Base-by-base conservation (phyloP, 2,888 invertebrate genomes). In the Teinopalpus imperialis region DNA sequence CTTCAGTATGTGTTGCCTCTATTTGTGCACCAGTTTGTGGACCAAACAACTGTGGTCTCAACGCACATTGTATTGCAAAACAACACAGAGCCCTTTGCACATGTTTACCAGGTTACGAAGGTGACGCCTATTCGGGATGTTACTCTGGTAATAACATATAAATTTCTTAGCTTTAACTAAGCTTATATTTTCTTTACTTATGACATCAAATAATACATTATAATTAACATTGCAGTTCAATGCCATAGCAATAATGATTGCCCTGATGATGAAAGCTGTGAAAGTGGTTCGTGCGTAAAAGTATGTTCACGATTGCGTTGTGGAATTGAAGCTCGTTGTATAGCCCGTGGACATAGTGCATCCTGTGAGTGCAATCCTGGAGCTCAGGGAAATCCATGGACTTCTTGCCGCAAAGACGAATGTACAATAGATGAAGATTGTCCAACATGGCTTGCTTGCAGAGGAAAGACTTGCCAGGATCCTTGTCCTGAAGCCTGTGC, bases 401-500 rank as follows among this genome's bases (percentile, higher is more conserved):
- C 92, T n/a, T 89, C 89, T 35, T 97, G 97, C 69, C 91, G 92
- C 40, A 89, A 93, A 61, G 94, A 94, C 1, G 95, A 97, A 79
- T 97, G 97, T 69, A 90, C 91, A 2, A 73, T 68, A 1, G 94
- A 97, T 65, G 89, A 91, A 2, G 95, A 97, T 55, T 97, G 97
- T 62, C 91, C 95, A 0, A 91, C 92, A 52, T 93, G 94, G 78
- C 82, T 96, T 56, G 94, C 95, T 4, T 97, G 97, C 65, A 89
- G 91, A 51, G 92, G 93, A 57, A 94, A 94, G 63, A 91, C 91
- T 47, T 98, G 97, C 66, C 92, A 92, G 63, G 93, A 95, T 82
- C 97, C 97, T 3, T 97, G 97, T 75, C 91, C 93, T 42, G 97
- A 96, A 66, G 91, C 93, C 41, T 97, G 97, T 69, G 95, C 95